Evolutionary conservation across 2,113 vertebrate species (phyloP).

Genomic region (Mus musculus): DNA sequence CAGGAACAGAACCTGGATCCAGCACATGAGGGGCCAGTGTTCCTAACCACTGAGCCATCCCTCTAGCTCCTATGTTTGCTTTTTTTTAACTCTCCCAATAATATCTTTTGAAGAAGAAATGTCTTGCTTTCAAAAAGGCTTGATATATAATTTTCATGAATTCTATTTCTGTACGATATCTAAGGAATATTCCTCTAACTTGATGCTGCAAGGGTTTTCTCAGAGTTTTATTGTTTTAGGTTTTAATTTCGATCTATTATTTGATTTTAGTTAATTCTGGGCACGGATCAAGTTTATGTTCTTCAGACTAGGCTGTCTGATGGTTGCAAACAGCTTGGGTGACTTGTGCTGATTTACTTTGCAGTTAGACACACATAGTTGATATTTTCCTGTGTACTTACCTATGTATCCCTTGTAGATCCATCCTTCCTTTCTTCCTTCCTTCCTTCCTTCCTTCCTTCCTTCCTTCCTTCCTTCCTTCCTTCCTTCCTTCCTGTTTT

Average conservation of each 20-base stretch:
- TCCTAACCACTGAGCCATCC: neutral
- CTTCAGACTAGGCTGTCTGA: neutral
- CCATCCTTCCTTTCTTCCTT: neutral
- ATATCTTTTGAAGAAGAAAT: constrained; percentile 44
- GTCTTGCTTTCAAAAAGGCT: constrained; percentile 23
- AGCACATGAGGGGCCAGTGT: neutral
- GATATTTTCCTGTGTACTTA: neutral
- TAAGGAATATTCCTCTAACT: constrained; percentile 24
- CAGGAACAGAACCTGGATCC: neutral
- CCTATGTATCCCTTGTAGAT: neutral
- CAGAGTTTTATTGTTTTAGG: neutral
- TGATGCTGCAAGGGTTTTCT: neutral
- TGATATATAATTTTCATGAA: neutral
- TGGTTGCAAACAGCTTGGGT: neutral
- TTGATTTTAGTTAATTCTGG: neutral
- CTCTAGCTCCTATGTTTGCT: neutral
- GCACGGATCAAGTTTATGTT: neutral
- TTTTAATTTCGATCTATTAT: constrained; percentile 32
- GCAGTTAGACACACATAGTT: neutral
- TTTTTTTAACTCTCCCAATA: neutral
- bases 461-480: neutral
- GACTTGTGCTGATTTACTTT: neutral
- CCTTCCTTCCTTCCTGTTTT: too few species aligned
- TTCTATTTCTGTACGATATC: neutral
- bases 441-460: neutral